Conservation (phyloP, 2,888 invertebrate species). For the Orthosia gothica region DNA sequence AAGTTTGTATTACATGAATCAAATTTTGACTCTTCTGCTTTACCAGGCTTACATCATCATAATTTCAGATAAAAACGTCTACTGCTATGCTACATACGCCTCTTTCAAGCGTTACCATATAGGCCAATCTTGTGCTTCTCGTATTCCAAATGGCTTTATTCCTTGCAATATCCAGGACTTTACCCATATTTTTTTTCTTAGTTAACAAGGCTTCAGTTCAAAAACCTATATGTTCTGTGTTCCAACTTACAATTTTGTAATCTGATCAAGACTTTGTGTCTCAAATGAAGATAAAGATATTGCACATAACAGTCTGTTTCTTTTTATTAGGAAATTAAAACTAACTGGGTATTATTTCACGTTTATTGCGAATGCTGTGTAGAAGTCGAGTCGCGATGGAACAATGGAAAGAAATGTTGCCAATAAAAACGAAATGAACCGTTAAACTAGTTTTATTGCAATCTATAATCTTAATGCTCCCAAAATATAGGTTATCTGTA, state of each 20-base stretch:
- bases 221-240: not conserved
- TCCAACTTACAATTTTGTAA: not conserved
- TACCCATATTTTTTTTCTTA: not conserved
- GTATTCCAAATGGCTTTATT: not conserved
- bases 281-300: conserved; percentile 37
- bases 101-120: not conserved
- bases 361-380: conserved; percentile 59
- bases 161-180: not conserved
- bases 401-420: conserved; percentile 58
- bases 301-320: conserved; percentile 45
- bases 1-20: too few species aligned
- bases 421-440: conserved; percentile 55
- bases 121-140: not conserved
- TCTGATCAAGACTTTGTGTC: conserved; percentile 6
- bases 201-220: not conserved
- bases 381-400: conserved; percentile 52
- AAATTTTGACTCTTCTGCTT: not conserved
- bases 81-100: not conserved
- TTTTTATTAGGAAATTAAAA: conserved; percentile 64
- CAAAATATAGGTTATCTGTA: conserved; percentile 28
- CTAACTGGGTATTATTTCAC: conserved; percentile 63
- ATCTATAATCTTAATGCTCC: conserved; percentile 44
- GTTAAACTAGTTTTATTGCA: conserved; percentile 53
- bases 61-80: not conserved
- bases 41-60: not conserved